Conservation (phyloP, 2,113 vertebrate genomes). For the Baryphthengus martii region DNA sequence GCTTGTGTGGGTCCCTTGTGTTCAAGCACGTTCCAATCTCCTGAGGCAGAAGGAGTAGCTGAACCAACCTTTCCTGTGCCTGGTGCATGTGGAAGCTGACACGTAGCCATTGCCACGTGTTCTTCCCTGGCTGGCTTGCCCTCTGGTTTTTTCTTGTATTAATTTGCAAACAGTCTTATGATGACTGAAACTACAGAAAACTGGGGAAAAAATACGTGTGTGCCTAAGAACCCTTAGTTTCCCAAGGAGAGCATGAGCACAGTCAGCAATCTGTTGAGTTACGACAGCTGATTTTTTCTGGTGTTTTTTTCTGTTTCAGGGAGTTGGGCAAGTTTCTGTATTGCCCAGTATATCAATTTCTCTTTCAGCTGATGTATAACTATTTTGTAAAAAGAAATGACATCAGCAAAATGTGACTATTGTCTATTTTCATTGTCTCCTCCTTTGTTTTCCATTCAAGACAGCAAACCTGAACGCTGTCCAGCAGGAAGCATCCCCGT, state of each 20-base stretch:
- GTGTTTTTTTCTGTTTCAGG: neutral
- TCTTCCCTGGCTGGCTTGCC: neutral
- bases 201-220: accelerated
- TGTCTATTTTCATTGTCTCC: neutral
- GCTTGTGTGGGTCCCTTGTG: neutral
- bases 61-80: neutral
- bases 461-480: neutral
- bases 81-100: neutral
- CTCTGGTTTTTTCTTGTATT: neutral
- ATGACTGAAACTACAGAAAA: neutral
- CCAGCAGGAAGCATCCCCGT: neutral
- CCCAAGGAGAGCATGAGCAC: accelerated
- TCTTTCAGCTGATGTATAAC: neutral
- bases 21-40: neutral
- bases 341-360: neutral
- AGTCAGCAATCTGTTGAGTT: neutral
- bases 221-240: neutral
- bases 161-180: neutral
- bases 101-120: neutral
- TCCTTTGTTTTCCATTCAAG: neutral
- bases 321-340: neutral
- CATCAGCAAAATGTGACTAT: neutral
- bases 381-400: neutral
- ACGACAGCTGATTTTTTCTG: neutral
- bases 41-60: neutral